phyloP scores from a whole-genome alignment of 2,888 invertebrate genomes.

The Epinotia bilunana region DNA sequence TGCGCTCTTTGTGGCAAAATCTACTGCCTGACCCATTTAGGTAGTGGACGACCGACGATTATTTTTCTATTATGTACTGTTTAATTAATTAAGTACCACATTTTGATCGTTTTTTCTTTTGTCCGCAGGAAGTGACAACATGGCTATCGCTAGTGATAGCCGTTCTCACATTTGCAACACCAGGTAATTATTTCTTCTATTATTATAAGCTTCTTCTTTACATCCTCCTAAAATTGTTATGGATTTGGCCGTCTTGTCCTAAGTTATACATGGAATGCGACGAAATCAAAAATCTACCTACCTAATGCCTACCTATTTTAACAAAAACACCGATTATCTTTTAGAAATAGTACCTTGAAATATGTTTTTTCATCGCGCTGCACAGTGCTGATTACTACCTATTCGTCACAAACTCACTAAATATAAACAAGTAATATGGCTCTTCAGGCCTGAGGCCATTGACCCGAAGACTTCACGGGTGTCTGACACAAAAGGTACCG shows the following conservation, averaged over 20 bases:
- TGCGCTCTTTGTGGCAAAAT: too few relatives aligned
- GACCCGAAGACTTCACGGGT: neutral
- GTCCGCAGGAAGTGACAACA: slow-evolving; percentile 71
- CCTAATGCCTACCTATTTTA: too few relatives aligned
- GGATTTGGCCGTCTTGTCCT: neutral
- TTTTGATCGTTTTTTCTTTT: slow-evolving; percentile 52
- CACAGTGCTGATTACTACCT: neutral
- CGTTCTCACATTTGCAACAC: slow-evolving; percentile 69
- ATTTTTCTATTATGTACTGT: neutral
- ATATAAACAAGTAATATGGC: slow-evolving; percentile 9
- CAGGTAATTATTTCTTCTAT: slow-evolving; percentile 62
- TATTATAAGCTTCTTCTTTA: neutral
- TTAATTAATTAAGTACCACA: neutral
- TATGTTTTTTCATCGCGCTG: too few relatives aligned
- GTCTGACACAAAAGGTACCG: slow-evolving; percentile 16
- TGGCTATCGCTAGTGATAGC: slow-evolving; percentile 69
- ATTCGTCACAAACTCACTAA: neutral
- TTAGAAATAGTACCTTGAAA: too few relatives aligned
- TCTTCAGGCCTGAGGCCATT: slow-evolving; percentile 7
- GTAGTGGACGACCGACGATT: too few relatives aligned
- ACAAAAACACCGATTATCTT: too few relatives aligned
- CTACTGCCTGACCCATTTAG: too few relatives aligned
- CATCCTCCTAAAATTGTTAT: neutral
- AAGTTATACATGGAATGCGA: neutral
- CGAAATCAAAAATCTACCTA: neutral